These are phyloP conservation scores for Syngnathus typhle DNA, from an alignment of 2,113 vertebrate species.

Conservation along the genomic window DNA sequence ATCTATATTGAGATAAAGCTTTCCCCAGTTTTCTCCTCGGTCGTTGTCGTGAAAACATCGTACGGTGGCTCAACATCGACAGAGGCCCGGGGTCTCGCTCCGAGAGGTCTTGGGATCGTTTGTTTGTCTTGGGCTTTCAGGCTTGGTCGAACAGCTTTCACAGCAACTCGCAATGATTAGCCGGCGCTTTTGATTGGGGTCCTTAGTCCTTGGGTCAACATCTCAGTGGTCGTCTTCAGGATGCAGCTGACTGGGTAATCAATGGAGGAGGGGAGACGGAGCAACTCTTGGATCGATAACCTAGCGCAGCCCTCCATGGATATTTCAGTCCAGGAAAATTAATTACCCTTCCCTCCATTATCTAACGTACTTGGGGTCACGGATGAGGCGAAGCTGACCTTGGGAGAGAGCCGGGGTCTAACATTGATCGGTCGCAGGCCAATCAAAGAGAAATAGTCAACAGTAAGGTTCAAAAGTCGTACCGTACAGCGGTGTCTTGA, in stretches of 20 bases:
- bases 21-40: too few relatives aligned
- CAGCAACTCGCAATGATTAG: not conserved
- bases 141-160: conserved; percentile 3
- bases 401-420: too few relatives aligned
- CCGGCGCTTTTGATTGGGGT: conserved; percentile 1
- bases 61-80: not conserved
- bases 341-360: not conserved
- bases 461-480: too few relatives aligned
- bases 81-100: not conserved
- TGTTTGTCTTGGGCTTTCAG: conserved; percentile 5
- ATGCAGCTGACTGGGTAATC: conserved; percentile 20
- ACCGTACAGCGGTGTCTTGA: too few relatives aligned
- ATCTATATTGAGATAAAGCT: too few relatives aligned
- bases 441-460: too few relatives aligned
- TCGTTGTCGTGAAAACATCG: not conserved
- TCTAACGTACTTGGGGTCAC: too few relatives aligned
- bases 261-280: not conserved
- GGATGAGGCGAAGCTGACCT: too few relatives aligned
- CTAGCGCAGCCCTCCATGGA: not conserved
- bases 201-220: conserved; percentile 6
- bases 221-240: not conserved
- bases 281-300: not conserved
- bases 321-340: conserved; percentile 1
- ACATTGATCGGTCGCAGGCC: too few relatives aligned
- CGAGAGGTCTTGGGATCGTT: not conserved